Evolutionary conservation across 2,113 vertebrate species (phyloP).

Genomic region (Vireo altiloquus): DNA sequence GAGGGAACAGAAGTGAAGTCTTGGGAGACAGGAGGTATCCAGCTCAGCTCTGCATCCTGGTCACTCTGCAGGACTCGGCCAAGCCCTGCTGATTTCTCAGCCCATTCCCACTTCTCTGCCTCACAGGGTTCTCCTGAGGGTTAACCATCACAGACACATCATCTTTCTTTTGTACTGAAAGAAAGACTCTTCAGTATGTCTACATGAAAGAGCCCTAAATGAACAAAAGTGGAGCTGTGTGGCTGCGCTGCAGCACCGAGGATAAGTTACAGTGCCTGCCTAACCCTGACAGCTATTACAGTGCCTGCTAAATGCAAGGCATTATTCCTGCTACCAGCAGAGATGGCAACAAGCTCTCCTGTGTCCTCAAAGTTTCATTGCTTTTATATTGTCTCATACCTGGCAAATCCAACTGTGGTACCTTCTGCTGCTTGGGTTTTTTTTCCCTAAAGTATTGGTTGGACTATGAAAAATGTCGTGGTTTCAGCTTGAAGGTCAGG

Average conservation of each 20-base stretch:
- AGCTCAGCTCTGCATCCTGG: not conserved
- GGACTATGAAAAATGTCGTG: slow-evolving; percentile 12
- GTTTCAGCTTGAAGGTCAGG: slow-evolving; percentile 50
- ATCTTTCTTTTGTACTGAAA: not conserved
- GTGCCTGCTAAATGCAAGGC: not conserved
- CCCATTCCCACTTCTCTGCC: not conserved
- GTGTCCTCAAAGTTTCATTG: not conserved
- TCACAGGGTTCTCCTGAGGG: not conserved
- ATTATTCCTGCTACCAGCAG: not conserved
- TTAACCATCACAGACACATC: not conserved
- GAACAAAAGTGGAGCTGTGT: not conserved
- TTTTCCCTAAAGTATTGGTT: not conserved
- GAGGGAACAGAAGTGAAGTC: not conserved
- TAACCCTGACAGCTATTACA: not conserved
- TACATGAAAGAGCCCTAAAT: not conserved
- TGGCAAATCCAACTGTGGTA: not conserved
- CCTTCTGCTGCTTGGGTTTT: not conserved
- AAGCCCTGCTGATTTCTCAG: not conserved
- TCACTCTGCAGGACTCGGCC: not conserved
- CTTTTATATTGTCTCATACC: slow-evolving; percentile 14
- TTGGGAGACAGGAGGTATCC: not conserved
- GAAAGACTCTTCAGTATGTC: not conserved
- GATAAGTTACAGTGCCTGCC: not conserved
- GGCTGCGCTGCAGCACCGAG: not conserved
- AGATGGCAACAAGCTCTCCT: not conserved